Percentiles rank a stretch among this genome's conserved stretches.
These are phyloP conservation scores for Rhyacophila evoluta DNA, from an alignment of 2,888 invertebrate species.

Conservation along the genomic window DNA sequence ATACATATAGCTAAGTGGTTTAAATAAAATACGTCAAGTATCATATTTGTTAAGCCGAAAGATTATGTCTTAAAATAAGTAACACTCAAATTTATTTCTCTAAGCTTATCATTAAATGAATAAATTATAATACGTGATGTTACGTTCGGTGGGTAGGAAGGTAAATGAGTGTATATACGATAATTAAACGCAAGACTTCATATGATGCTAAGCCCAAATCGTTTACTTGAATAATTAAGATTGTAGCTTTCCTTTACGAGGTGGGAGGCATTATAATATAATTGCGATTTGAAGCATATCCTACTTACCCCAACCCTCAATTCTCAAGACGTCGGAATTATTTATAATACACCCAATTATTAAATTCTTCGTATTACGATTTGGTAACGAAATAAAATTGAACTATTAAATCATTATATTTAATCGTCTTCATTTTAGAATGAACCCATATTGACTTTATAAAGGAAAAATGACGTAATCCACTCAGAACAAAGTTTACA, in stretches of 20 bases:
- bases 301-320: not conserved
- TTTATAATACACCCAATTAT: not conserved
- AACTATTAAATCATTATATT: no score
- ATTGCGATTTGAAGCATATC: not conserved
- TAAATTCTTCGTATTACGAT: no score
- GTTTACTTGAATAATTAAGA: constrained; percentile 9
- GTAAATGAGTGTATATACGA: not conserved
- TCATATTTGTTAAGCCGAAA: no score
- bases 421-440: no score
- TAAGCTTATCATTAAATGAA: not conserved
- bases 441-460: no score
- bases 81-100: not conserved
- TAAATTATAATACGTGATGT: not conserved
- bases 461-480: no score
- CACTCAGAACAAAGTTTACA: no score
- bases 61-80: not conserved
- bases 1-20: no score
- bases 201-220: not conserved
- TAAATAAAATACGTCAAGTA: no score
- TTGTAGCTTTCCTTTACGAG: not conserved
- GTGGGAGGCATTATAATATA: not conserved
- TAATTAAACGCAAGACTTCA: constrained; percentile 16
- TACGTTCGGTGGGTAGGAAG: not conserved
- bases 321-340: not conserved
- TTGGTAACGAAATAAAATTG: no score